phyloP scores from a whole-genome alignment of 2,797 vertebrate genomes.

The Typhlichthys eigenmanni region DNA sequence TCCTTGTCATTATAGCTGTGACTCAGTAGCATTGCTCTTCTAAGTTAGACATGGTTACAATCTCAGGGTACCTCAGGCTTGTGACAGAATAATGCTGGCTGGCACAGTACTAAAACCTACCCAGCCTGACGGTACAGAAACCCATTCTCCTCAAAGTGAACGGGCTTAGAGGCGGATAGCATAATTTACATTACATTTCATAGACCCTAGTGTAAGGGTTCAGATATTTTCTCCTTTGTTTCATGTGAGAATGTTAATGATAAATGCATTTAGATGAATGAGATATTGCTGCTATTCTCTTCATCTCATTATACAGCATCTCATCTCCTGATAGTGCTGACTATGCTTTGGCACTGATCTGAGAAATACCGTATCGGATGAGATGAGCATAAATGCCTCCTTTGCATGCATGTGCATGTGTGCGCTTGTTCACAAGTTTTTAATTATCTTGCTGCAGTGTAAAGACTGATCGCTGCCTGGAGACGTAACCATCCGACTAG shows the following conservation, averaged over 20 bases:
- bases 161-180: slow-evolving; percentile 11
- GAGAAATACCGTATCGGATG: slow-evolving; percentile 44
- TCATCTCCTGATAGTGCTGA: background rate
- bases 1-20: background rate
- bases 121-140: slow-evolving; percentile 5
- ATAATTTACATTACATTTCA: slow-evolving; percentile 30
- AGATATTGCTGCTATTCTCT: background rate
- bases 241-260: slow-evolving; percentile 48
- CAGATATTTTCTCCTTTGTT: slow-evolving; percentile 46
- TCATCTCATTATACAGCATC: background rate
- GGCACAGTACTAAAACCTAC: background rate
- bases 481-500: background rate
- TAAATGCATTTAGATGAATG: slow-evolving; percentile 39
- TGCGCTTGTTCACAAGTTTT: slow-evolving; percentile 5
- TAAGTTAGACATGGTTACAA: background rate
- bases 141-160: slow-evolving; percentile 20
- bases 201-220: slow-evolving; percentile 39
- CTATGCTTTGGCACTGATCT: background rate
- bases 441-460: background rate
- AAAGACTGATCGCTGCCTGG: background rate
- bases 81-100: slow-evolving; percentile 18
- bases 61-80: background rate
- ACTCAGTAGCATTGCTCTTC: background rate
- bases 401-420: slow-evolving; percentile 2
- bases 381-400: slow-evolving; percentile 26